Conservation (phyloP, 2,113 vertebrate species). For the Aleadryas rufinucha region DNA sequence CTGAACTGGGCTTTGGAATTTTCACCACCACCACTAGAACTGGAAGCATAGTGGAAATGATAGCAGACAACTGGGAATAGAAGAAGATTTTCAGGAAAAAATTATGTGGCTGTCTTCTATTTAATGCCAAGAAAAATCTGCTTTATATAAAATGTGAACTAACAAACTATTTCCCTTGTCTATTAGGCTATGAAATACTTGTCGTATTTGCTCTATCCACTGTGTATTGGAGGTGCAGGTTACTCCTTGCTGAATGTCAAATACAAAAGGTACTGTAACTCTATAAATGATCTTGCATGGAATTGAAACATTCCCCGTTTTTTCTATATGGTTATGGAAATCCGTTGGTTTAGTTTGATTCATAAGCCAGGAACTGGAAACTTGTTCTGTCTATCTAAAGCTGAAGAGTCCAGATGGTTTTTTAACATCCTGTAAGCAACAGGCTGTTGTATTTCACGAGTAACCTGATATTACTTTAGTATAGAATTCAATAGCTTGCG, state of each 20-base stretch:
- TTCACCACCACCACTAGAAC: neutral
- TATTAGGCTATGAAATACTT: constrained; percentile 88
- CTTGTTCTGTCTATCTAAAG: neutral
- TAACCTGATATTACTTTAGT: neutral
- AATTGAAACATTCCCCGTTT: neutral
- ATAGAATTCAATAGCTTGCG: neutral
- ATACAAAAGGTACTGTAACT: constrained; percentile 86
- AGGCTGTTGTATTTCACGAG: neutral
- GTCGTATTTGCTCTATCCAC: constrained; percentile 90
- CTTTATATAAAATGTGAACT: neutral
- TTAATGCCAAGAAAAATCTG: neutral
- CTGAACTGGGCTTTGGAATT: neutral
- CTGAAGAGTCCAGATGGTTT: neutral
- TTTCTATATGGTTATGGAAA: neutral
- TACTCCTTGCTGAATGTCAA: constrained; percentile 91
- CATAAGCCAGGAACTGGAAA: neutral
- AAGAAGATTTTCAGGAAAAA: neutral
- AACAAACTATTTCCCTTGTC: neutral
- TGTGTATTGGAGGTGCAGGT: constrained; percentile 88
- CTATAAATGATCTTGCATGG: neutral
- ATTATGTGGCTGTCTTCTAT: neutral
- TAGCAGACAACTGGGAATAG: neutral
- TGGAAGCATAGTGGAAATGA: neutral
- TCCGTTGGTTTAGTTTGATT: neutral
- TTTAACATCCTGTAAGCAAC: neutral